These are phyloP conservation scores for Platichthys flesus DNA, from an alignment of 2,113 vertebrate genomes.

Conservation along the genomic window DNA sequence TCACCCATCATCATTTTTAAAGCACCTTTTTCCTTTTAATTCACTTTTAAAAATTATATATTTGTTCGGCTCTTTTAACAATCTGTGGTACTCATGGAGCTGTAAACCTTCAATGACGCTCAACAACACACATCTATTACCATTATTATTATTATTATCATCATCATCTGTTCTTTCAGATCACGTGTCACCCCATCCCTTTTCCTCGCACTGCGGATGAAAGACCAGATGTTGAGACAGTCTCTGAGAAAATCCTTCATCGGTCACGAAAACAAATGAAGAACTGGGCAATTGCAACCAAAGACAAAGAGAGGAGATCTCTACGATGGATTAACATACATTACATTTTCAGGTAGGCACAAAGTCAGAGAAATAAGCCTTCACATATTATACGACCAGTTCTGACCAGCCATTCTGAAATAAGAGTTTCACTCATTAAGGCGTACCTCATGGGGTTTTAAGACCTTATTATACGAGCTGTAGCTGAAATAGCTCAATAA, in stretches of 20 bases:
- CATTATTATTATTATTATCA: conserved; percentile 23
- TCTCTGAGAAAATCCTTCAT: conserved; percentile 60
- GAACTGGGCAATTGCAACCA: conserved; percentile 58
- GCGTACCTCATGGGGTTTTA: conserved; percentile 73
- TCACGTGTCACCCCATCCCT: conserved; percentile 41
- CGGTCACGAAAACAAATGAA: conserved; percentile 35
- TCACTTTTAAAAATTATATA: conserved; percentile 59
- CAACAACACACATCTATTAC: conserved; percentile 55
- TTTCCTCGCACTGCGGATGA: conserved; percentile 37
- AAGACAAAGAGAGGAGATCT: conserved; percentile 65
- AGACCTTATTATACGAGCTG: conserved; percentile 67
- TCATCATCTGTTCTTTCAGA: conserved; percentile 28
- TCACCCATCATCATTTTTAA: conserved; percentile 51
- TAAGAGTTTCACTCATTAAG: conserved; percentile 69
- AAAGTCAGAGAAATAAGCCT: conserved; percentile 70
- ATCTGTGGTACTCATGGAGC: conserved; percentile 36
- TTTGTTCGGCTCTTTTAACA: conserved; percentile 51
- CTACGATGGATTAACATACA: conserved; percentile 63
- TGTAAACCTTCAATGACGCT: conserved; percentile 35
- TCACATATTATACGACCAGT: conserved; percentile 62
- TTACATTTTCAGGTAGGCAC: conserved; percentile 77
- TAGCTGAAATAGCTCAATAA: conserved; percentile 56
- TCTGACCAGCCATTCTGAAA: conserved; percentile 53
- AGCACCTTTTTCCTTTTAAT: conserved; percentile 67
- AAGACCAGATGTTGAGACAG: conserved; percentile 50